A percentile compares a stretch with the other conserved stretches of the same genome.
These are phyloP conservation scores for Nestor notabilis DNA, from an alignment of 2,113 vertebrate genomes.

Conservation along the genomic window DNA sequence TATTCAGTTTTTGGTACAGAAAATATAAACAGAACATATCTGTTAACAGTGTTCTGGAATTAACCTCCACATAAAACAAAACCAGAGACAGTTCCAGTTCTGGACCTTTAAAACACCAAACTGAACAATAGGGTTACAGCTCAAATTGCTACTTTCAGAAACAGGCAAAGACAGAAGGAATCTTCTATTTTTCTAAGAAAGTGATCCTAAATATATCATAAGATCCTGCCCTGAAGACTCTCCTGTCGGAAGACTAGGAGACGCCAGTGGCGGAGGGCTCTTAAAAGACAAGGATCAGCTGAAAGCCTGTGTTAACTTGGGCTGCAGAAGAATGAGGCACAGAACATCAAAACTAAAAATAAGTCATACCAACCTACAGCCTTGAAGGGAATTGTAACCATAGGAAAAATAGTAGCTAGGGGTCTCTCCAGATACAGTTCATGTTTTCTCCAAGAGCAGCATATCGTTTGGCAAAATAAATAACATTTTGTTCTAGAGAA, in stretches of 20 bases:
- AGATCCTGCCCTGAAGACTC: neutral
- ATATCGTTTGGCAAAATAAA: neutral
- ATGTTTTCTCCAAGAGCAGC: neutral
- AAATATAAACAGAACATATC: neutral
- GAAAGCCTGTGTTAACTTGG: neutral
- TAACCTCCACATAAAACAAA: neutral
- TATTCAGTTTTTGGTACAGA: neutral
- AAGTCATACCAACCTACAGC: neutral
- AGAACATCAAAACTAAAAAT: neutral
- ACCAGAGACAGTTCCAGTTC: neutral
- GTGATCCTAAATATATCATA: neutral
- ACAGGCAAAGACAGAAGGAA: neutral
- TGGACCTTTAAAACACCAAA: neutral
- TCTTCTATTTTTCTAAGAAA: neutral
- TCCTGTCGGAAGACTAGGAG: neutral
- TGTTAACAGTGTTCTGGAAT: neutral
- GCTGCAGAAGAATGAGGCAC: neutral
- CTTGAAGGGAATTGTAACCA: neutral
- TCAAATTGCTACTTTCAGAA: neutral
- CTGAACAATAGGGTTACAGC: neutral
- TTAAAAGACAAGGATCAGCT: neutral
- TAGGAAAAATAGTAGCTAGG: neutral
- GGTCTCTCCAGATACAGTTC: neutral
- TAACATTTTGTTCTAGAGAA: neutral
- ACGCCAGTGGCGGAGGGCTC: neutral